These are phyloP conservation scores for Ameiurus melas DNA, from an alignment of 2,113 vertebrate species.

Conservation along the genomic window DNA sequence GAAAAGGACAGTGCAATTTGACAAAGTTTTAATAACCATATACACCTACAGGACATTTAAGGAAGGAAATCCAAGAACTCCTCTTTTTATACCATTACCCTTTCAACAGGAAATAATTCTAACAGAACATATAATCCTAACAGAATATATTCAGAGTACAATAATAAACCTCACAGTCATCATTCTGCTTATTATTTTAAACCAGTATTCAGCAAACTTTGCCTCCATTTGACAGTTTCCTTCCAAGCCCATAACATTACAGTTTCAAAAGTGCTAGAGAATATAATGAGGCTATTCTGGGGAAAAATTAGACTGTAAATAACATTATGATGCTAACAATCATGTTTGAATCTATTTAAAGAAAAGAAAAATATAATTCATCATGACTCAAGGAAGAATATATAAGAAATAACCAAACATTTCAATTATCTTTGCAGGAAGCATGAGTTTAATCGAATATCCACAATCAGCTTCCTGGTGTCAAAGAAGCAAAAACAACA, in stretches of 20 bases:
- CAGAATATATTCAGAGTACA: background rate
- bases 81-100: background rate
- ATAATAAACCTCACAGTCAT: background rate
- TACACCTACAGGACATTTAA: background rate
- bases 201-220: background rate
- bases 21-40: background rate
- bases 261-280: background rate
- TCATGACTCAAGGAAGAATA: constrained; percentile 1
- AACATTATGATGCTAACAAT: background rate
- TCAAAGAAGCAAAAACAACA: constrained; percentile 17
- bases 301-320: background rate
- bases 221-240: background rate
- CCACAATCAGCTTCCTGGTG: background rate
- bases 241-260: background rate
- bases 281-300: background rate
- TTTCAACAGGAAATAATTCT: background rate
- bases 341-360: background rate
- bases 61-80: background rate
- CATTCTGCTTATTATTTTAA: too few species aligned
- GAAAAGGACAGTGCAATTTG: background rate
- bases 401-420: background rate
- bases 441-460: background rate
- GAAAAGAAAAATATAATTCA: background rate
- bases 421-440: background rate
- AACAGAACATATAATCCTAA: background rate